Evolutionary conservation across 92 coral and sea anemone species (phyloP), one percentile per base, ranked within the genome.

Genomic region (Metridium senile): DNA sequence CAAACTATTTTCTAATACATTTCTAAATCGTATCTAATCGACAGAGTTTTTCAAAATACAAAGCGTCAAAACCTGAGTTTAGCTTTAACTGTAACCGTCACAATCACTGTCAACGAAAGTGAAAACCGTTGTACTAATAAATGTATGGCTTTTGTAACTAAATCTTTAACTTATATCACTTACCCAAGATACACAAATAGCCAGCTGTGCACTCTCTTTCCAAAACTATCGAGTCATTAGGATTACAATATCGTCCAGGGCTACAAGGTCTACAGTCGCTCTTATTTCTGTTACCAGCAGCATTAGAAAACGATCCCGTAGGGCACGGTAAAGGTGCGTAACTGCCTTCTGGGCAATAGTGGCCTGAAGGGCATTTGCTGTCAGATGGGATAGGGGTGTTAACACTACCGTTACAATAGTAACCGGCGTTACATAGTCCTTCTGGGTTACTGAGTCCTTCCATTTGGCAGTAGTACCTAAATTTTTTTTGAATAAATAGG

Each of bases 251-350:
- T 68, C 88, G 76, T 34, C 98, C 98, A 35, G 97, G 95, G 51
- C 97, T 95, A 58, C 98, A 95, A 3, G 98, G 98, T 61, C 88
- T 87, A 74, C 98, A 95, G 56, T 95, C 93, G 63, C 96, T 70
- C 17, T 79, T 67, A 59, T 95, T 95, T 45, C 82, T 87, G 84
- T 95, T 95, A 58, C 88, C 75, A 56, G 74, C 82, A 17, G 97
- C 82, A 87, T 95, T 95, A 43, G 98, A 89, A 65, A 89, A 95
- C 11, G 98, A 95, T 25, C 98, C 98, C 26, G 91, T 77, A 30
- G 97, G 98, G 28, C 98, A 95, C 10, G 93, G 94, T 2, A 79
- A 69, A n/a, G 97, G 98, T 4, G 71, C 68, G 70, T 95, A 87
- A 70, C 98, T 95, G 30, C 98, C 98, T 56, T 86, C 90, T 11